Conservation (phyloP, 1,140 invertebrate species). For the Dendrolimus kikuchii region DNA sequence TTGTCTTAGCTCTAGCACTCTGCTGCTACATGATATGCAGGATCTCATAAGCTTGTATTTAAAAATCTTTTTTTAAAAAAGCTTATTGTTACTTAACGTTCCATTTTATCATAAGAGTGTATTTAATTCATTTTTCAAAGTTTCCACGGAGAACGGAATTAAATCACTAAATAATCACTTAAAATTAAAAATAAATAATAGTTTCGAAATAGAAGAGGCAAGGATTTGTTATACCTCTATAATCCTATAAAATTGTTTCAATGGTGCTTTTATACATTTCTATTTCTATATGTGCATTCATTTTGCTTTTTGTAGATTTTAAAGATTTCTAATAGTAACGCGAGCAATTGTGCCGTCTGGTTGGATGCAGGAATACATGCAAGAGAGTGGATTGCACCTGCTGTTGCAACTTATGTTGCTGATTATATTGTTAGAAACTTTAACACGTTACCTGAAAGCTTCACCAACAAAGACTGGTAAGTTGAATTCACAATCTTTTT, state of each 20-base stretch:
- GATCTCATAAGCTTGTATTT: too few species aligned
- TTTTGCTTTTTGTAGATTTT: conserved; percentile 35
- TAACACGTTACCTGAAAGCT: conserved; percentile 22
- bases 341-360: conserved; percentile 65
- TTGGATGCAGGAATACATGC: conserved; percentile 76
- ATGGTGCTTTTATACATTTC: neutral
- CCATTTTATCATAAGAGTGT: too few species aligned
- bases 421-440: conserved; percentile 45
- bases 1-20: too few species aligned
- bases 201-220: too few species aligned
- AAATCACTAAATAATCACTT: too few species aligned
- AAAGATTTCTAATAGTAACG: conserved; percentile 55
- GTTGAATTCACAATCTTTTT: neutral
- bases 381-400: conserved; percentile 79
- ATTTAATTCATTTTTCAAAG: too few species aligned
- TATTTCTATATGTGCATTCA: neutral
- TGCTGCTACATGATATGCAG: too few species aligned
- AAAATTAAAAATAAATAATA: too few species aligned
- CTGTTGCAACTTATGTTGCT: conserved; percentile 73
- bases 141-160: too few species aligned
- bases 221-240: neutral
- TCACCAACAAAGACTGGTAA: conserved; percentile 55
- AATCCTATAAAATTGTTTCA: neutral
- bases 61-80: too few species aligned
- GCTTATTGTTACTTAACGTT: too few species aligned